These are phyloP conservation scores for Probaryconus sp. DNA, from an alignment of 1,140 invertebrate species.

Conservation along the genomic window DNA sequence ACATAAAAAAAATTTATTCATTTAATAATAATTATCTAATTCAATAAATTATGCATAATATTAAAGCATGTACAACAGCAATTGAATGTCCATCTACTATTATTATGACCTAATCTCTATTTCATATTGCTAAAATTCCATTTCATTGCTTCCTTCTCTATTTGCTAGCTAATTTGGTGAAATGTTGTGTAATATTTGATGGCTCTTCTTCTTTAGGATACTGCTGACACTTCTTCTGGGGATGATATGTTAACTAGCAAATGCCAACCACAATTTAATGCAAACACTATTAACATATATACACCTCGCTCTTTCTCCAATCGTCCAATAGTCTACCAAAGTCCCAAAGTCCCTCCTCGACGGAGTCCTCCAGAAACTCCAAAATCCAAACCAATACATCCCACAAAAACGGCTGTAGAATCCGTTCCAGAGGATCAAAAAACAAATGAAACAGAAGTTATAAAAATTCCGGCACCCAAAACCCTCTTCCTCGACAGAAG, in stretches of 20 bases:
- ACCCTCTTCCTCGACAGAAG: constrained; percentile 17
- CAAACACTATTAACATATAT: constrained; percentile 70
- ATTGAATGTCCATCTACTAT: no score
- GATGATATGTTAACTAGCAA: constrained; percentile 71
- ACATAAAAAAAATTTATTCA: no score
- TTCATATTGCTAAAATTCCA: no score
- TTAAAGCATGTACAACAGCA: no score
- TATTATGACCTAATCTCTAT: no score
- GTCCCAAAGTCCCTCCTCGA: constrained; percentile 70
- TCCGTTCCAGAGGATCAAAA: no score
- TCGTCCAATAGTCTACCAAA: constrained; percentile 72
- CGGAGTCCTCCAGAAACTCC: constrained; percentile 64
- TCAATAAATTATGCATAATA: no score
- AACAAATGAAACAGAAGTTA: no score
- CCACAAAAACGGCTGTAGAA: no score
- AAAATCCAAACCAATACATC: constrained; percentile 53
- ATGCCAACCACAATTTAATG: constrained; percentile 63
- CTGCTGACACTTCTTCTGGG: constrained; percentile 71
- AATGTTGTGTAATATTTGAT: constrained; percentile 40
- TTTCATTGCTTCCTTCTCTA: constrained; percentile 6
- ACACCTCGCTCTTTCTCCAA: constrained; percentile 54
- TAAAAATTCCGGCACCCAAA: constrained; percentile 34
- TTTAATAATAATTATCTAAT: no score
- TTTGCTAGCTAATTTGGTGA: background rate
- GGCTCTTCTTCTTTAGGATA: constrained; percentile 74